Conservation (phyloP, 2,113 vertebrate genomes). For the Bubalus kerabau region DNA sequence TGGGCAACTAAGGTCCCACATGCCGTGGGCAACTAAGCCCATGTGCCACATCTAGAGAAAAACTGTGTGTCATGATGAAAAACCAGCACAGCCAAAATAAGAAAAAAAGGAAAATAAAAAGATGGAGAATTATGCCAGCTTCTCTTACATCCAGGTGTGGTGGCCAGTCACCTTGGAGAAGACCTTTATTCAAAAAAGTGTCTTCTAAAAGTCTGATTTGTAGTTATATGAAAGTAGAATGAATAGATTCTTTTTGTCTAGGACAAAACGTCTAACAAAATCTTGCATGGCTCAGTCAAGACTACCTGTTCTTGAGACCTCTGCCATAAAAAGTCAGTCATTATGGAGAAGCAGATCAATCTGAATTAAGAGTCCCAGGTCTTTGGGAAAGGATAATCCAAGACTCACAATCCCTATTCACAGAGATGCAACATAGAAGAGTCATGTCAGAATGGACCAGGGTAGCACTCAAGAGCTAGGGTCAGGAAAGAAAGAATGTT, state of each 20-base stretch:
- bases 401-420: background rate
- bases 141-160: background rate
- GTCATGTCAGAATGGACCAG: background rate
- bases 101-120: background rate
- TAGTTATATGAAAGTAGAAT: background rate
- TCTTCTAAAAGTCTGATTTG: background rate
- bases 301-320: background rate
- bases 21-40: background rate
- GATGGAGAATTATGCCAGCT: background rate
- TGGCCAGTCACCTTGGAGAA: background rate
- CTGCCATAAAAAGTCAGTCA: background rate
- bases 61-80: accelerated
- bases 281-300: background rate
- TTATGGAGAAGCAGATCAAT: background rate
- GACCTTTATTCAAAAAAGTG: background rate
- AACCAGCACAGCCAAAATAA: background rate
- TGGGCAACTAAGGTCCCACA: background rate
- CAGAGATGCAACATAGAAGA: background rate
- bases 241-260: background rate
- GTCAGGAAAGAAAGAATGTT: background rate
- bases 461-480: background rate
- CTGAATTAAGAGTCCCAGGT: background rate
- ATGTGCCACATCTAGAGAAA: background rate
- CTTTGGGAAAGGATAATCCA: background rate
- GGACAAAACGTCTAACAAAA: background rate